Evolutionary conservation across 2,113 vertebrate species (phyloP).

Genomic region (Phalacrocorax carbo): DNA sequence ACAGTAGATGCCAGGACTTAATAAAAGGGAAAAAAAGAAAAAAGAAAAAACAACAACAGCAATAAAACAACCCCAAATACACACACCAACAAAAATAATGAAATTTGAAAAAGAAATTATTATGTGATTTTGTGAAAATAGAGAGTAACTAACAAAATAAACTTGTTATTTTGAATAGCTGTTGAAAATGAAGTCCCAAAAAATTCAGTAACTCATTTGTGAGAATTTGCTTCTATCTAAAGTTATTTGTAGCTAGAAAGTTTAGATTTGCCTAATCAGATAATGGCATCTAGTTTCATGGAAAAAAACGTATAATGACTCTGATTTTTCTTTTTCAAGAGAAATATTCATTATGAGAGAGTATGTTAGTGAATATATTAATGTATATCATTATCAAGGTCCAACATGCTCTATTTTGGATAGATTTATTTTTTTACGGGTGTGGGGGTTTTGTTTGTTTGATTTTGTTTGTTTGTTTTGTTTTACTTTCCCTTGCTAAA

Average conservation of each 20-base stretch:
- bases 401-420: not conserved
- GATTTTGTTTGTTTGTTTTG: not conserved
- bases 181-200: not conserved
- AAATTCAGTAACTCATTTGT: not conserved
- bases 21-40: not conserved
- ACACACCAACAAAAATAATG: not conserved
- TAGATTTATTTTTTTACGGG: not conserved
- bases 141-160: not conserved
- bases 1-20: not conserved
- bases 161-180: not conserved
- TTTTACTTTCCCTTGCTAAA: not conserved
- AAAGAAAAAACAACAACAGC: not conserved
- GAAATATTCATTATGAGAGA: not conserved
- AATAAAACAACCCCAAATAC: too few species aligned
- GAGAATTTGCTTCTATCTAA: not conserved
- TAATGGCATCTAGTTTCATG: not conserved
- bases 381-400: not conserved
- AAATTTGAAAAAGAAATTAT: not conserved
- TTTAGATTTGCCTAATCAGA: not conserved
- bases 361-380: not conserved
- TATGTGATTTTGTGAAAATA: not conserved
- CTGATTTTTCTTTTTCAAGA: not conserved
- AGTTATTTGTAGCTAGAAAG: not conserved
- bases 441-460: accelerated
- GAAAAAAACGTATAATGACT: not conserved